Evolutionary conservation across 2,113 vertebrate genomes (phyloP), one percentile per base, ranked within the genome.

Genomic region (Leptobrachium leishanense): DNA sequence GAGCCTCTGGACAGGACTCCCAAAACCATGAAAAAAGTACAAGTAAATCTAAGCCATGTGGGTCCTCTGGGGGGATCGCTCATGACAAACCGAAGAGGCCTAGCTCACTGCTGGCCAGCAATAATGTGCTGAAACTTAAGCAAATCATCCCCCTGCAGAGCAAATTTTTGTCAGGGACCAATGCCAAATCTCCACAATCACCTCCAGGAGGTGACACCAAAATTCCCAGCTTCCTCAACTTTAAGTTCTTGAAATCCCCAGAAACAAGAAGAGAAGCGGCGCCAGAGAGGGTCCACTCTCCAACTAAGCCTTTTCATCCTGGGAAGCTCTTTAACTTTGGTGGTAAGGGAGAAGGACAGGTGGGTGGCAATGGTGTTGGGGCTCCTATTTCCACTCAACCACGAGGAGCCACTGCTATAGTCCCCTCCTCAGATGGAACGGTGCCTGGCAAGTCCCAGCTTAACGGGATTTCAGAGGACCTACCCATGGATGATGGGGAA

Each of bases 131-230:
- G 94, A 96, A 97, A 88, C 90, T 99, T 64, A 98, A 97, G 85
- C 97, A 99, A 90, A 98, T 98, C 88, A 98, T 99, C 86, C 97
- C 97, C 0, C 84, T 99, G 82, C 97, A 99, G 90, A 93, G 93
- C 78, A 96, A 96, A 85, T 97, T 98, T 85, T 92, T 96, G 82
- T 95, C 96, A 0, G 88, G 94, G 0, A 77, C 79, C 0, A 50
- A 81, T 78, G 63, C 84, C 39, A 93, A 95, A 76, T 94, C 94
- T 12, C 93, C 95, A 0, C 94, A 96, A 85, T 97, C 97, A 0
- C 97, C 96, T 75, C 96, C 95, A 0, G 90, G 93, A 66, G 92
- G 82, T 0, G 97, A 98, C 81, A 95, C 96, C 15, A 98, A 97
- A 77, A 95, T 98, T 41, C 95, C 96, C 0, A 95, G 94, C 1